Percentiles rank a stretch among this genome's conserved stretches.
Conservation (phyloP, 2,113 vertebrate genomes). For the Elaphurus davidianus region DNA sequence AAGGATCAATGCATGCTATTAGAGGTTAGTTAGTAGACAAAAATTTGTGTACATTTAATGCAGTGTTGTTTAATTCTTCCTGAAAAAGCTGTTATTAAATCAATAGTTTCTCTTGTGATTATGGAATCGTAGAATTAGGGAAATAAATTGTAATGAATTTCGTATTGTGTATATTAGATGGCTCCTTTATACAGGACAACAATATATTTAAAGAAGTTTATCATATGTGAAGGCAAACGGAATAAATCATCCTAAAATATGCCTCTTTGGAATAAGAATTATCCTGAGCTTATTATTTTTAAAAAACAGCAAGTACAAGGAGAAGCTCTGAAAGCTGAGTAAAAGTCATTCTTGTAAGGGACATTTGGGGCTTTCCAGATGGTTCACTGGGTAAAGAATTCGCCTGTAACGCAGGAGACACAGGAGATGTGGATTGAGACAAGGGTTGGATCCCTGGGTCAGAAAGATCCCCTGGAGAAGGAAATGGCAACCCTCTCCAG, state of each 20-base stretch:
- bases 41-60: neutral
- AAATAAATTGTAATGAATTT: neutral
- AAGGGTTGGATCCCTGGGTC: neutral
- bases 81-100: constrained; percentile 13
- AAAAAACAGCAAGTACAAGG: neutral
- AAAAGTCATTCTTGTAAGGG: neutral
- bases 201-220: neutral
- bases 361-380: neutral
- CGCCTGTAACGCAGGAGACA: neutral
- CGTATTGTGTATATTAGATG: neutral
- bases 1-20: neutral
- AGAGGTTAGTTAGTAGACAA: neutral
- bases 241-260: neutral
- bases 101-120: neutral
- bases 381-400: neutral
- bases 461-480: neutral
- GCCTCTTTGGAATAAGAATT: neutral
- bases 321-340: neutral
- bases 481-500: neutral
- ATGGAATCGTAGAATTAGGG: neutral
- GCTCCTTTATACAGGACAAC: neutral
- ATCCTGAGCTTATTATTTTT: neutral
- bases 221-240: neutral
- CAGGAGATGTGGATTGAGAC: neutral
- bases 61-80: neutral